Conservation (phyloP, 2,113 vertebrate species). For the Oriolus oriolus region DNA sequence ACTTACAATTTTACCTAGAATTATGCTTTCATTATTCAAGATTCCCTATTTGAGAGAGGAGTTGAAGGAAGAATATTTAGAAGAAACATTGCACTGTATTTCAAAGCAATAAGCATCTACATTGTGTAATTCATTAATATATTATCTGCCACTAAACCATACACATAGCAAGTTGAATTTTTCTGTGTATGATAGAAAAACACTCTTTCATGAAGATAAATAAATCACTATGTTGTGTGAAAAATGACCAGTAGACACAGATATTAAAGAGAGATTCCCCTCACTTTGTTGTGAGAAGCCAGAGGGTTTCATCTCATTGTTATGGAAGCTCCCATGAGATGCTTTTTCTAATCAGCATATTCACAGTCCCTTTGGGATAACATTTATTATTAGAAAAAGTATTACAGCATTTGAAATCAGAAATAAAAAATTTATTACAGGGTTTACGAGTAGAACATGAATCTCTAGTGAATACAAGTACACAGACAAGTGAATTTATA, state of each 20-base stretch:
- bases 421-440: conserved; percentile 65
- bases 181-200: background rate
- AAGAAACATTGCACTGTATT: background rate
- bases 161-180: background rate
- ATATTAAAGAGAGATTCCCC: background rate
- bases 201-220: background rate
- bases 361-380: conserved; percentile 40
- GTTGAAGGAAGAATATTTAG: background rate
- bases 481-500: conserved; percentile 64
- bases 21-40: background rate
- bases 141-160: background rate
- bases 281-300: background rate
- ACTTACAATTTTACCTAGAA: background rate
- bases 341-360: conserved; percentile 26
- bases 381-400: conserved; percentile 58
- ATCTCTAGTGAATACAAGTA: conserved; percentile 55
- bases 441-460: conserved; percentile 57
- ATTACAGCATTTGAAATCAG: conserved; percentile 60
- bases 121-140: background rate
- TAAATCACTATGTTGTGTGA: background rate
- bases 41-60: background rate
- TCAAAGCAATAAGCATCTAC: background rate
- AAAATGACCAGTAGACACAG: background rate
- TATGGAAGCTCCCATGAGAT: background rate
- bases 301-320: background rate